Conservation (phyloP, 64 coral and sea anemone genomes). For the Montipora foliosa region DNA sequence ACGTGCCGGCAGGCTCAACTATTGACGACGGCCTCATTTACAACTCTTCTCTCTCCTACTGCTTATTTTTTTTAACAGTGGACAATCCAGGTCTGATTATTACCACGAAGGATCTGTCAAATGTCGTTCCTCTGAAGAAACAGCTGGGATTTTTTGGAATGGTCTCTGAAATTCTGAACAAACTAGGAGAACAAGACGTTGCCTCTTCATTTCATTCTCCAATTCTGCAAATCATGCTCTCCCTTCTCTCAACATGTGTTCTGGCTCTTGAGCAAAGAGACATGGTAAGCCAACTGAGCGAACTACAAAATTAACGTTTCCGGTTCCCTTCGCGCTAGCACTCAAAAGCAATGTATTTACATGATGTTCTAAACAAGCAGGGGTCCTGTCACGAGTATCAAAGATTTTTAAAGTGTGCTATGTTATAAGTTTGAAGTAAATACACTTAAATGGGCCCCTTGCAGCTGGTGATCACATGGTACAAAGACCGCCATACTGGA, state of each 20-base stretch:
- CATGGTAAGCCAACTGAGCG: slow-evolving; percentile 39
- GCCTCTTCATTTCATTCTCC: slow-evolving; percentile 62
- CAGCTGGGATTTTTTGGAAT: slow-evolving; percentile 89
- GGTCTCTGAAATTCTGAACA: slow-evolving; percentile 76
- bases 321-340: too few species aligned
- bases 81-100: slow-evolving; percentile 27
- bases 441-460: too few species aligned
- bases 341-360: too few species aligned
- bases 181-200: slow-evolving; percentile 53
- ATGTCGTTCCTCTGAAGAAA: slow-evolving; percentile 87
- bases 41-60: neutral
- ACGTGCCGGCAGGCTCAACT: too few species aligned
- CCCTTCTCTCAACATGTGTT: slow-evolving; percentile 73
- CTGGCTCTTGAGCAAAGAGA: slow-evolving; percentile 79
- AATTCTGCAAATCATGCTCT: slow-evolving; percentile 84
- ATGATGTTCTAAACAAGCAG: too few species aligned
- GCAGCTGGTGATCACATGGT: too few species aligned
- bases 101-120: slow-evolving; percentile 57
- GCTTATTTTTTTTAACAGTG: neutral
- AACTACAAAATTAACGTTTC: too few species aligned
- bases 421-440: too few species aligned
- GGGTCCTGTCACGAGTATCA: too few species aligned
- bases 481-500: too few species aligned
- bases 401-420: too few species aligned
- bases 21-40: too few species aligned